Percentiles rank a stretch among this genome's conserved stretches.
Conservation (phyloP, 2,113 vertebrate genomes). For the Lophura nycthemera region DNA sequence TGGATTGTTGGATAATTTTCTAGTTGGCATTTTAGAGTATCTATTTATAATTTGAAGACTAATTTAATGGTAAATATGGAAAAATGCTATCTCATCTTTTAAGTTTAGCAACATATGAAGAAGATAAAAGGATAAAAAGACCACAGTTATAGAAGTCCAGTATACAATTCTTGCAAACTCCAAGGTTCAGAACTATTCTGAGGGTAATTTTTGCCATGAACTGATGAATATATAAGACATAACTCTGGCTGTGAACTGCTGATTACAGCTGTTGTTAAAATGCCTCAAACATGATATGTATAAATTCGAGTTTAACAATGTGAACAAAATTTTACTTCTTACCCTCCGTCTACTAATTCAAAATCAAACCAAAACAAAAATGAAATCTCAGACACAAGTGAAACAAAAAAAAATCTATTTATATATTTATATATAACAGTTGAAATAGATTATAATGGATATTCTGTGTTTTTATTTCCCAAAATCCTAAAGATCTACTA, state of each 20-base stretch:
- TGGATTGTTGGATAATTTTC: background rate
- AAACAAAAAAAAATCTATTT: background rate
- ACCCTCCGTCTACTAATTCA: background rate
- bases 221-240: background rate
- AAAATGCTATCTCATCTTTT: background rate
- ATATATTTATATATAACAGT: background rate
- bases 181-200: background rate
- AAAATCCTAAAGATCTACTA: background rate
- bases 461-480: background rate
- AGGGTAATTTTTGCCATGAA: background rate
- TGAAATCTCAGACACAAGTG: background rate
- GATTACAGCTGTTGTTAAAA: background rate
- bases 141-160: background rate
- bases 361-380: background rate
- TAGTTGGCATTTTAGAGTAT: background rate
- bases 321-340: background rate
- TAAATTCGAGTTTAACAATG: background rate
- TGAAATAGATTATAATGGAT: background rate
- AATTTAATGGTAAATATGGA: background rate
- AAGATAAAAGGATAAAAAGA: background rate
- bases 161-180: background rate
- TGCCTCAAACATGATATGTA: background rate
- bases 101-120: background rate
- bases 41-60: background rate
- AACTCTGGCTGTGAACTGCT: background rate